Percentiles rank a stretch among this genome's conserved stretches.
These are phyloP conservation scores for Pentalonia nigronervosa DNA, from an alignment of 1,140 invertebrate species.

Conservation along the genomic window DNA sequence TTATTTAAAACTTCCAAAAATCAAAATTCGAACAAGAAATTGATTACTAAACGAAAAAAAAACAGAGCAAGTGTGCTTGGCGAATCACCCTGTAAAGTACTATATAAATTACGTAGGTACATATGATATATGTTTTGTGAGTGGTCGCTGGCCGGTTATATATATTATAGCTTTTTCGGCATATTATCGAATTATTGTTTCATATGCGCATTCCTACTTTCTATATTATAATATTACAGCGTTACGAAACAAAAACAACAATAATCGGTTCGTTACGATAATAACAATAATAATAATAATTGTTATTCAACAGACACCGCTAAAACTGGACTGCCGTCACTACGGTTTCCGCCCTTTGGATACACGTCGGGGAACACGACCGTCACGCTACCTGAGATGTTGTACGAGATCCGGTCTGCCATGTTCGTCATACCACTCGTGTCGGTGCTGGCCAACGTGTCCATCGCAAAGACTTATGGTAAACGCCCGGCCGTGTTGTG, in stretches of 20 bases:
- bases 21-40: too few species aligned
- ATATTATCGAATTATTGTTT: not conserved
- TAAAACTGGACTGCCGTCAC: slow-evolving; percentile 70
- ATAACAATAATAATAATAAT: too few species aligned
- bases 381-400: slow-evolving; percentile 69
- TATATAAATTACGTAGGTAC: too few species aligned
- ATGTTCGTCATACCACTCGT: slow-evolving; percentile 77
- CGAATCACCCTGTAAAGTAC: too few species aligned
- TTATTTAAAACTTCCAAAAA: too few species aligned
- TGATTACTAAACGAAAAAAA: too few species aligned
- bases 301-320: slow-evolving; percentile 66
- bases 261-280: not conserved
- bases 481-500: slow-evolving; percentile 61
- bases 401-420: slow-evolving; percentile 71
- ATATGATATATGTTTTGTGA: too few species aligned
- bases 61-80: too few species aligned
- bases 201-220: not conserved
- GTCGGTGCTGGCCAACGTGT: slow-evolving; percentile 78
- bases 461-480: slow-evolving; percentile 82
- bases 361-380: slow-evolving; percentile 68
- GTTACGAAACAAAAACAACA: not conserved
- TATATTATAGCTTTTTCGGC: too few species aligned
- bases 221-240: not conserved
- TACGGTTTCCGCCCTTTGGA: slow-evolving; percentile 68
- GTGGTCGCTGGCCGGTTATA: too few species aligned